Base-by-base conservation (phyloP, 1,140 invertebrate genomes). In the Nymphalis io region DNA sequence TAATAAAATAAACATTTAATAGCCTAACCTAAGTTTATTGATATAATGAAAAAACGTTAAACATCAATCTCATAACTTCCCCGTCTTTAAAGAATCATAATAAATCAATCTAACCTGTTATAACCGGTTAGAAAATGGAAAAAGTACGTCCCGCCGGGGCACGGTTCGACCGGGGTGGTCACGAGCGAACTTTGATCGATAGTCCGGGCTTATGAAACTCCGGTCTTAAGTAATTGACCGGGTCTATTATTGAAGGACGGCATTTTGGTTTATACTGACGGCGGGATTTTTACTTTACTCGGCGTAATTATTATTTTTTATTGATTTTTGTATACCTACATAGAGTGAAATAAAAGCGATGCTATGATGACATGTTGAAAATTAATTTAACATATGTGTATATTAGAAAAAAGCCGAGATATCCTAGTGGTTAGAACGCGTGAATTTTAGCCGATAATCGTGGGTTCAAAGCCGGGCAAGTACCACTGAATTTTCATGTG, bases 181-280 rank as follows among this genome's bases (percentile, higher is more conserved):
- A 77, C 80, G 80, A 80, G 75, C 76, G 80, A 82, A 82, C 80
- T 88, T 85, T 89, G 84, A 88, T 89, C 83, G 85, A 89, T 89
- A 79, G 77, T 70, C 72, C 72, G 74, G 84, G 83, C 82, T 83
- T 85, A 88, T 88, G 84, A 84, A 73, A 68, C 78, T 78, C 77
- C 76, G 80, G 80, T 84, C 80, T 87, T 84, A 88, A 89, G 85
- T 89, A 88, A 89, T 89, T 89, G 87, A 55, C 16, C 58, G 44
- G 74, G 70, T 81, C 84, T 81, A 87, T 87, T 87, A 89, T 79
- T 73, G 59, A 58, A 63, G 55, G 71, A 68, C 72, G 70, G 64
- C 60, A 68, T 81, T 68, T 67, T 68, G 75, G 51, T 27, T n/a
- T 23, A 23, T 27, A 6, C 20, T 20, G n/a, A n/a, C 51, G 51